Evolutionary conservation across 2,113 vertebrate species (phyloP).

Genomic region (Mobula birostris): DNA sequence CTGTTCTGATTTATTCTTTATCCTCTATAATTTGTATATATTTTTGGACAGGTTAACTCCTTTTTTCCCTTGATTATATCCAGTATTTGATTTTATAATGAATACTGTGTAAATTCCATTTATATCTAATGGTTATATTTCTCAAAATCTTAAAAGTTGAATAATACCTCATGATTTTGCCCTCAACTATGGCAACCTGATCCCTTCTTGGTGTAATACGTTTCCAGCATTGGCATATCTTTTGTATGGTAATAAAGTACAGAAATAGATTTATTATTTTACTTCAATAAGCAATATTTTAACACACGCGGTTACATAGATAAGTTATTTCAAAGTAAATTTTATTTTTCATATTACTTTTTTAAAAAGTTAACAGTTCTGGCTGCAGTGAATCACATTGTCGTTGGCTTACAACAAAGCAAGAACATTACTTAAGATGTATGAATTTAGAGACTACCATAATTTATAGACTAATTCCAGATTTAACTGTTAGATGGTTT

Average conservation of each 20-base stretch:
- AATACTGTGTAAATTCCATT: neutral
- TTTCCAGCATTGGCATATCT: no score
- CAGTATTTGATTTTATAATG: neutral
- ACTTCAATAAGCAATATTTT: constrained; percentile 24
- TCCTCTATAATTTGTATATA: constrained; percentile 44
- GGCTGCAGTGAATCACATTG: neutral
- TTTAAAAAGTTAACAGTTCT: neutral
- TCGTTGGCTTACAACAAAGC: neutral
- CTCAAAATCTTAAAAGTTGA: neutral
- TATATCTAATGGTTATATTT: neutral
- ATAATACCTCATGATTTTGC: neutral
- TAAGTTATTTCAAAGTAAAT: constrained; percentile 11
- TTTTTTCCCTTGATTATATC: constrained; percentile 1
- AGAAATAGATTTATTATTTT: neutral
- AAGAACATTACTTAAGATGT: neutral
- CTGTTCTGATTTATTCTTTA: constrained; percentile 56
- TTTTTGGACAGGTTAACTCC: neutral
- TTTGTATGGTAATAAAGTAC: neutral
- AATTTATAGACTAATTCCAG: neutral
- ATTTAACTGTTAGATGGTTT: neutral
- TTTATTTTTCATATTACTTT: neutral
- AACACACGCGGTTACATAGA: neutral
- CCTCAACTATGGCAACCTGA: no score
- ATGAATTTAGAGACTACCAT: neutral
- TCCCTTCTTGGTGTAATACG: no score